phyloP scores from a whole-genome alignment of 2,888 invertebrate genomes.

The Zele albiditarsus region DNA sequence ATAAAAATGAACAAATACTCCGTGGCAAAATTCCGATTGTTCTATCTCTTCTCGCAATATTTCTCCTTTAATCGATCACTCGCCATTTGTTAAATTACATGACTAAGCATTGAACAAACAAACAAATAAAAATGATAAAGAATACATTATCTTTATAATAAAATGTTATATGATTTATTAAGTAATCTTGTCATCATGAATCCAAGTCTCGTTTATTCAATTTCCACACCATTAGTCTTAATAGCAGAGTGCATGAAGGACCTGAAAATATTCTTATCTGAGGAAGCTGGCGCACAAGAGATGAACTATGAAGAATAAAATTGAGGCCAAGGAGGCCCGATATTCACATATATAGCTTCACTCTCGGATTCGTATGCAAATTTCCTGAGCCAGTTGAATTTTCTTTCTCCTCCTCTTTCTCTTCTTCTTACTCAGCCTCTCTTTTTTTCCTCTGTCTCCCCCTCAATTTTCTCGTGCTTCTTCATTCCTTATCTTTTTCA shows the following conservation, averaged over 20 bases:
- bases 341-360: constrained; percentile 13
- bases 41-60: not conserved
- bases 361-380: constrained; percentile 30
- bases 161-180: not conserved
- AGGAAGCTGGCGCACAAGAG: not conserved
- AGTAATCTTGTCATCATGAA: not conserved
- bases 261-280: constrained; percentile 15
- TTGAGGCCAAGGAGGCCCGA: not conserved
- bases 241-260: not conserved
- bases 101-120: not conserved
- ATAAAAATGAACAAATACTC: not conserved
- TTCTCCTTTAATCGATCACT: no score
- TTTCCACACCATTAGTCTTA: constrained; percentile 17
- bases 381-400: constrained; percentile 19
- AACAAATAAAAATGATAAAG: not conserved
- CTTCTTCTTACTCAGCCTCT: not conserved
- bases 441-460: not conserved
- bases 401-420: not conserved
- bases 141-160: not conserved
- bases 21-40: not conserved
- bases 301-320: constrained; percentile 16
- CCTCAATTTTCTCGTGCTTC: not conserved
- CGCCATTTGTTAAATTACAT: not conserved
- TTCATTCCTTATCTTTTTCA: constrained; percentile 1
- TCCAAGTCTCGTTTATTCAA: constrained; percentile 18